Base-by-base conservation (phyloP, 2,888 invertebrate genomes). In the Thera britannica region DNA sequence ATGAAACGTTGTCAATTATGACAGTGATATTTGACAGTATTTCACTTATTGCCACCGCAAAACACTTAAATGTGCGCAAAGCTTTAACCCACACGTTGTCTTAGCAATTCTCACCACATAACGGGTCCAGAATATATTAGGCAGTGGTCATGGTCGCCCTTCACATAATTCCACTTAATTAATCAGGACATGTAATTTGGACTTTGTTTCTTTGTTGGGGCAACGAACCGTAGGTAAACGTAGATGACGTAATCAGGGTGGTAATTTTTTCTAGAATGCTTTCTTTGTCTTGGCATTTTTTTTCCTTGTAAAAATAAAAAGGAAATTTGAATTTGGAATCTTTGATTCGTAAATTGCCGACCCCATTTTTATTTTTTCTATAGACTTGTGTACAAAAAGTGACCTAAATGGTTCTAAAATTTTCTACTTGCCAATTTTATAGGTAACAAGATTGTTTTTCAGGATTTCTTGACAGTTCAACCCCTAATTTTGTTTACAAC, bases 151-250 rank as follows among this genome's bases (percentile, higher is more conserved):
- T 9, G 34, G 52, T 34, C 52, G 65, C 23, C 70, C 71, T 65
- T 61, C 68, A 71, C 71, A 68, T 73, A 74, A 75, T 70, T 72
- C 71, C 52, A 70, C 65, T 72, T 70, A 75, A 75, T 75, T 74
- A 75, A 75, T 74, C 74, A 74, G 73, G 58, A 62, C 65, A 52
- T 54, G 71, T 72, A 71, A 75, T 74, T 71, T 71, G 70, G 68
- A 41, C 52, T 41, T 67, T 71, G 70, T 68, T 73, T 72, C 74
- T 71, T 71, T 62, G 55, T 36, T 46, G 8, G 62, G 62, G 36
- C 48, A 48, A 62, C 62, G 62, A 48, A 62, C 55, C 36, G 35
- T 46, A 55, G 1, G 55, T 36, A 62, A 62, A 36, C 46, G 46
- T 62, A 52, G 8, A 44, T 34, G 52, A 6, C 44, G 41, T 61